Evolutionary conservation across 2,797 vertebrate species (phyloP).

Genomic region (Sebastes wilsoni): DNA sequence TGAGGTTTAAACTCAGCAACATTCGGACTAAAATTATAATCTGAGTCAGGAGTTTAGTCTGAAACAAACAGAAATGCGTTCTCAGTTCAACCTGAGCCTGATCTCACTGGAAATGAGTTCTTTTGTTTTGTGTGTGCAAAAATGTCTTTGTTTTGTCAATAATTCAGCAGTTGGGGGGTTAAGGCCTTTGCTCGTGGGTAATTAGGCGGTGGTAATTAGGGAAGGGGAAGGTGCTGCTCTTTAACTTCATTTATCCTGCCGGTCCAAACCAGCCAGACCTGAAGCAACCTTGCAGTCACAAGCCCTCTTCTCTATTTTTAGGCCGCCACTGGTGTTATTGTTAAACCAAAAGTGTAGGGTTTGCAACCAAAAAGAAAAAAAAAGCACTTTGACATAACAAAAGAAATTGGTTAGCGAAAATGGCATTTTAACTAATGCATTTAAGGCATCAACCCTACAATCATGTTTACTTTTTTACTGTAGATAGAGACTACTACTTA

Average conservation of each 20-base stretch:
- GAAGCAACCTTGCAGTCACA: background rate
- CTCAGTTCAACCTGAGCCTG: background rate
- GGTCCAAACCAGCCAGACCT: background rate
- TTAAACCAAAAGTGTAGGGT: too few species aligned
- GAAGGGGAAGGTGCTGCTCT: background rate
- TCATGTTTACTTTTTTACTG: fast-evolving
- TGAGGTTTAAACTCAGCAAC: conserved; percentile 17
- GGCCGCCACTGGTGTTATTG: background rate
- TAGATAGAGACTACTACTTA: too few species aligned
- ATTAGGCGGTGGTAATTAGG: background rate
- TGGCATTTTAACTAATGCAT: too few species aligned
- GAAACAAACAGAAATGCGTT: background rate
- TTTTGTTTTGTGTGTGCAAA: background rate
- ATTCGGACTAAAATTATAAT: background rate
- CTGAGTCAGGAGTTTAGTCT: background rate
- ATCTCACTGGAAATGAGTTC: background rate
- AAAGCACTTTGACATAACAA: too few species aligned
- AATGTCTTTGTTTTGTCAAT: background rate
- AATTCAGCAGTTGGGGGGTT: background rate
- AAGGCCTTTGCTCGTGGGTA: background rate
- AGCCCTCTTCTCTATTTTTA: background rate
- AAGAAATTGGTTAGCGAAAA: too few species aligned
- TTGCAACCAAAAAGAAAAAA: too few species aligned
- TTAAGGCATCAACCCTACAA: too few species aligned
- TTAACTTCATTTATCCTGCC: background rate